Conservation (phyloP, 2,113 vertebrate species). For the Myocastor coypus region DNA sequence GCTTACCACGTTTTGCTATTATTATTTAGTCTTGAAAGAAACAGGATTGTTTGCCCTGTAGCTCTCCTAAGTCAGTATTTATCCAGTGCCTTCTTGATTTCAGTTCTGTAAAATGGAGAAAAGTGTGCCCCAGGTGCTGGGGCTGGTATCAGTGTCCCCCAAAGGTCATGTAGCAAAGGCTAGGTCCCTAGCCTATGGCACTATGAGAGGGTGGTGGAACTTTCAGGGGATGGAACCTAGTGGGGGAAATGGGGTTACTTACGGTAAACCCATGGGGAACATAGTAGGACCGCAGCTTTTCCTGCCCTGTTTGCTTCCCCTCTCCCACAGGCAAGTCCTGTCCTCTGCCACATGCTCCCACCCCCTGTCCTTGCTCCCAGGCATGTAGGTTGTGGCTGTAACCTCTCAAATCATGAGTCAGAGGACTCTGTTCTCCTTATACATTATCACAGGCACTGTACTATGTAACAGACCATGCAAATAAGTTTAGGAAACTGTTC, state of each 20-base stretch:
- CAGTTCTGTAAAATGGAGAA: background rate
- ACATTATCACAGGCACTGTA: background rate
- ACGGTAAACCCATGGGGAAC: no score
- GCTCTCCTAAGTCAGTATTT: background rate
- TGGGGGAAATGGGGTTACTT: background rate
- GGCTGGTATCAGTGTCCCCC: background rate
- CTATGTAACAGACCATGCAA: background rate
- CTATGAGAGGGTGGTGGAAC: background rate
- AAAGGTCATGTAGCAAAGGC: background rate
- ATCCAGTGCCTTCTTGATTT: background rate
- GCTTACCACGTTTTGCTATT: background rate
- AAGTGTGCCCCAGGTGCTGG: background rate
- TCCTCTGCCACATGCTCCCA: rapidly evolving
- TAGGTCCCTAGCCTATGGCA: background rate
- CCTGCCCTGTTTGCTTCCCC: background rate
- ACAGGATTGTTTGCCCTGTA: background rate
- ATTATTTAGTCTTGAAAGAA: background rate
- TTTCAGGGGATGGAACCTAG: background rate
- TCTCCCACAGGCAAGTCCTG: background rate
- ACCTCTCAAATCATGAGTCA: background rate
- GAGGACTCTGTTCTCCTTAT: background rate
- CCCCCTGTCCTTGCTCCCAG: background rate
- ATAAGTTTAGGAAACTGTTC: background rate
- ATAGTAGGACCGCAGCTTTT: background rate
- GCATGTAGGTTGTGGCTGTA: no score